Evolutionary conservation across 1,140 invertebrate species (phyloP).

Genomic region (Penaeus indicus): DNA sequence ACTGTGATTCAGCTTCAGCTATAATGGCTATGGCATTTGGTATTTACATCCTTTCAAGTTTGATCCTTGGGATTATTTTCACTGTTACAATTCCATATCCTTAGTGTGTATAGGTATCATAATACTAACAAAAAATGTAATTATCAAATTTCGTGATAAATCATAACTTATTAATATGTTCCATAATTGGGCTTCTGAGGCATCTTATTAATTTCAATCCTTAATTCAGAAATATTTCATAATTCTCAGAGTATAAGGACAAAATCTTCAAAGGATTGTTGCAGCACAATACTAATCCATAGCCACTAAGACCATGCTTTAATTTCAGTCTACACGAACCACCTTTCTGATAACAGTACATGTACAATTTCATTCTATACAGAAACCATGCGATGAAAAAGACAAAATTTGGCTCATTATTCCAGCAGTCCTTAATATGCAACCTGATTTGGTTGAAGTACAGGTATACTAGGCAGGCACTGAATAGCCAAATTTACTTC

Average conservation of each 20-base stretch:
- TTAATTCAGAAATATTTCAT: too few species aligned
- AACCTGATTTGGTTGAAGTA: constrained; percentile 16
- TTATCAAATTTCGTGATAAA: too few species aligned
- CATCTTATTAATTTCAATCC: too few species aligned
- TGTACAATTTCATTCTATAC: constrained; percentile 36
- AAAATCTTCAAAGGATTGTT: too few species aligned
- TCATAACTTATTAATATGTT: too few species aligned
- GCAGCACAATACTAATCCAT: background rate
- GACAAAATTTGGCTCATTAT: constrained; percentile 32
- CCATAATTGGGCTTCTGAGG: too few species aligned
- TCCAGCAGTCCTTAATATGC: constrained; percentile 8
- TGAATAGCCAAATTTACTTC: constrained; percentile 31
- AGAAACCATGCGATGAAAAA: constrained; percentile 46
- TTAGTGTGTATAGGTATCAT: too few species aligned
- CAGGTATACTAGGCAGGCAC: constrained; percentile 14
- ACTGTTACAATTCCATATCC: too few species aligned
- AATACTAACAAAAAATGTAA: too few species aligned
- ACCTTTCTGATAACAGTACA: constrained; percentile 47
- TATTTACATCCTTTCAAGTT: too few species aligned
- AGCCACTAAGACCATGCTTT: constrained; percentile 16
- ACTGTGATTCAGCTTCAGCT: constrained; percentile 31
- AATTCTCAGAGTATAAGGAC: too few species aligned
- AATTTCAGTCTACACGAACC: constrained; percentile 38
- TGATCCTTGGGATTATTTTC: too few species aligned
- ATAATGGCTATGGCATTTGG: background rate